Conservation (phyloP, 2,797 vertebrate species). For the Paratrypauchen microcephalus region DNA sequence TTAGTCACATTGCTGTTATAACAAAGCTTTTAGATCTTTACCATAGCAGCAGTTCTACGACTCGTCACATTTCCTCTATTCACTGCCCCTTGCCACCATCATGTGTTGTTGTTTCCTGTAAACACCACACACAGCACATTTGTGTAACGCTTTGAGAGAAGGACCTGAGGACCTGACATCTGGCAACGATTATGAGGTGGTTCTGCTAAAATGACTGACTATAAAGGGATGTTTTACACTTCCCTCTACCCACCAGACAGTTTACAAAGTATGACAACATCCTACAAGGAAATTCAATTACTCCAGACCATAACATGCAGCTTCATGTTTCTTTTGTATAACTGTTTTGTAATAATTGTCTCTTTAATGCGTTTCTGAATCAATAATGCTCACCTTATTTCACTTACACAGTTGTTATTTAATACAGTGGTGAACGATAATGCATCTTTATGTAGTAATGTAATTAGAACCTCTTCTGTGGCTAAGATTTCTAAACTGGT, state of each 20-base stretch:
- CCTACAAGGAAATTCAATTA: conserved; percentile 4
- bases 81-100: not conserved
- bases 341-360: not conserved
- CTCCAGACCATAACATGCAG: not conserved
- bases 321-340: not conserved
- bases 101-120: conserved; percentile 22
- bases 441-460: conserved; percentile 4
- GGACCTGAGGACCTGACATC: conserved; percentile 16
- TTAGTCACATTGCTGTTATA: not conserved
- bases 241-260: not conserved
- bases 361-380: conserved; percentile 22
- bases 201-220: conserved; percentile 9
- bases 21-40: not conserved
- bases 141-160: conserved; percentile 9
- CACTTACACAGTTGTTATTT: conserved; percentile 17
- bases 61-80: not conserved
- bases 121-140: not conserved
- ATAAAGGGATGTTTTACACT: not conserved
- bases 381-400: conserved; percentile 23
- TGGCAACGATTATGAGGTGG: conserved; percentile 32
- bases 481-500: not conserved
- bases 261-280: not conserved
- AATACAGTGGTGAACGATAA: conserved; percentile 16
- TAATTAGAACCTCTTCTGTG: conserved; percentile 2
- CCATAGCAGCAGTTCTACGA: not conserved